These are phyloP conservation scores for Morpho achilles DNA, from an alignment of 2,888 invertebrate species.

Conservation along the genomic window DNA sequence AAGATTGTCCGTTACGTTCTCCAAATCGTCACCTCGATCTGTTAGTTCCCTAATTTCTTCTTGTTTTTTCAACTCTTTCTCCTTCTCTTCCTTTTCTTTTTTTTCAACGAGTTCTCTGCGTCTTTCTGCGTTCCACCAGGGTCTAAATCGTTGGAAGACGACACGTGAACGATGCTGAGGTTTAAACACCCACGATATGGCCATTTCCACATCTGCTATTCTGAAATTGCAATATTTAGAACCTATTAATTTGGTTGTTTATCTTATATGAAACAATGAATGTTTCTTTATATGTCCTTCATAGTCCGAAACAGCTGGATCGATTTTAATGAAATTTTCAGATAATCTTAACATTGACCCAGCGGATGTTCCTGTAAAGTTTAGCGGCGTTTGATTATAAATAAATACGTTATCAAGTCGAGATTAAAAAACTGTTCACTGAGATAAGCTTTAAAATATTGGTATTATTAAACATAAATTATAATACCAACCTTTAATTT, in stretches of 20 bases:
- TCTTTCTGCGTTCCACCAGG: conserved; percentile 66
- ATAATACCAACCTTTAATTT: too few relatives aligned
- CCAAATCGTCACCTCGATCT: background rate
- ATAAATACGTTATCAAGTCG: too few relatives aligned
- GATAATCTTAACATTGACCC: too few relatives aligned
- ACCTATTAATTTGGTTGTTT: background rate
- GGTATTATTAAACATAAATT: too few relatives aligned
- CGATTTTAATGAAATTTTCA: too few relatives aligned
- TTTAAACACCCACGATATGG: conserved; percentile 72
- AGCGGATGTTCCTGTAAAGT: too few relatives aligned
- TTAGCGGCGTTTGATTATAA: too few relatives aligned
- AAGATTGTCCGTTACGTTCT: conserved; percentile 1
- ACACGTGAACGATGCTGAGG: conserved; percentile 69
- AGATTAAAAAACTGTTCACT: too few relatives aligned
- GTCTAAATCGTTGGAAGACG: conserved; percentile 73
- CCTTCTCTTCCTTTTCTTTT: conserved; percentile 33
- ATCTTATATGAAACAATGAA: too few relatives aligned
- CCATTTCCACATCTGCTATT: conserved; percentile 68
- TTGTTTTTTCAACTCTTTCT: conserved; percentile 9
- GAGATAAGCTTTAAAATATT: too few relatives aligned
- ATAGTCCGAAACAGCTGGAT: too few relatives aligned
- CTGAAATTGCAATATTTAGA: conserved; percentile 42
- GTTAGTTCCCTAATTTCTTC: conserved; percentile 1
- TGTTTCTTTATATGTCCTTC: too few relatives aligned
- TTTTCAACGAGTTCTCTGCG: conserved; percentile 58